A percentile compares a stretch with the other conserved stretches of the same genome.
Conservation (phyloP, 2,888 invertebrate species). For the Diadegma fenestrale region DNA sequence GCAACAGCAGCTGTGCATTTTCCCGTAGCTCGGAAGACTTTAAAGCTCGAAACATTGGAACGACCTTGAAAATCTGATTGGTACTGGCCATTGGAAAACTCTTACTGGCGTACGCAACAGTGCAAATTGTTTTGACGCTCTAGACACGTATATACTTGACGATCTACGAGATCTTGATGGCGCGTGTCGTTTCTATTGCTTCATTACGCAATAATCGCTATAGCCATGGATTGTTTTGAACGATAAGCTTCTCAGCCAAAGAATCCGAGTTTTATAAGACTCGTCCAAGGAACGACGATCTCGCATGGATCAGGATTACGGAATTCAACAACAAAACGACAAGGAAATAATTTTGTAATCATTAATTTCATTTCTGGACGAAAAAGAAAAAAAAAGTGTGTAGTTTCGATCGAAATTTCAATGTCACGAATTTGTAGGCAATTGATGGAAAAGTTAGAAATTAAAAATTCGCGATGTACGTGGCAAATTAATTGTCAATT, state of each 20-base stretch:
- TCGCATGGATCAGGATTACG: no score
- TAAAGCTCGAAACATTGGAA: background rate
- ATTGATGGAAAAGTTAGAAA: background rate
- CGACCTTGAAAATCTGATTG: conserved; percentile 61
- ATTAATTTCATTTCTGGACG: no score
- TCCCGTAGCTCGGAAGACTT: background rate
- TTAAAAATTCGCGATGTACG: background rate
- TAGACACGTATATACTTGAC: conserved; percentile 1
- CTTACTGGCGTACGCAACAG: conserved; percentile 22
- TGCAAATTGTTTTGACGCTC: conserved; percentile 34
- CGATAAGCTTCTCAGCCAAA: conserved; percentile 12
- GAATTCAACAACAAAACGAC: background rate
- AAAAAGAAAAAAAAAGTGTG: background rate
- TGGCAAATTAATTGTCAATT: background rate
- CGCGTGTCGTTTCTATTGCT: conserved; percentile 59
- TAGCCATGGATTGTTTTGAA: background rate
- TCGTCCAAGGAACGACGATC: background rate
- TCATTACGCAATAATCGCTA: conserved; percentile 55
- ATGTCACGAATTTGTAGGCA: background rate
- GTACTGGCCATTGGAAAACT: conserved; percentile 47
- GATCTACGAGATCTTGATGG: conserved; percentile 10
- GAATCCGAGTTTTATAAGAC: background rate
- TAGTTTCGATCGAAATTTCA: background rate
- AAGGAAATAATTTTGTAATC: background rate
- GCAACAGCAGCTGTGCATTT: conserved; percentile 17